Conservation (phyloP, 2,888 invertebrate species). For the Baronia brevicornis region DNA sequence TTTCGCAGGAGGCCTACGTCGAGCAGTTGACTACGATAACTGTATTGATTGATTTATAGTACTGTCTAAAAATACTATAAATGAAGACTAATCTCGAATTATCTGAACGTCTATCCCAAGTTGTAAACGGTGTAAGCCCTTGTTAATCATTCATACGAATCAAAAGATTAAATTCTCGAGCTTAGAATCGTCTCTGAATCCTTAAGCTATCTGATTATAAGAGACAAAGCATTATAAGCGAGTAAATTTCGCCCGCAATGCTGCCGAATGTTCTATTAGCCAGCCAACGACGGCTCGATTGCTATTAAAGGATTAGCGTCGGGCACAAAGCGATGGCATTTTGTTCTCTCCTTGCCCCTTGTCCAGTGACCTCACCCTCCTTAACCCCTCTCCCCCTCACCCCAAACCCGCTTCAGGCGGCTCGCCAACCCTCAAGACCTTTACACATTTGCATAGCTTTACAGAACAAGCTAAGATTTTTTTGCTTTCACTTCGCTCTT, state of each 20-base stretch:
- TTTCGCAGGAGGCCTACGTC: no score
- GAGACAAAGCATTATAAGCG: conserved; percentile 25
- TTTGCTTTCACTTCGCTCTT: conserved; percentile 56
- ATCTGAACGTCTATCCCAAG: conserved; percentile 4
- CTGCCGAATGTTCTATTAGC: conserved; percentile 24
- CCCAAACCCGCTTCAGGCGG: conserved; percentile 28
- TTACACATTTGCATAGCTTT: conserved; percentile 73
- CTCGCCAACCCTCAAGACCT: conserved; percentile 60
- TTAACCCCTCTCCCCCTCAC: conserved; percentile 24
- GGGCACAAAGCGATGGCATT: conserved; percentile 67
- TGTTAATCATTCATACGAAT: conserved; percentile 14
- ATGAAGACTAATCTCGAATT: neutral
- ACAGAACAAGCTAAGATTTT: conserved; percentile 50
- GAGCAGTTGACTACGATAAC: no score
- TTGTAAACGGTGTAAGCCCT: conserved; percentile 4
- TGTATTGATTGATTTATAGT: no score
- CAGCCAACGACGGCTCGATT: conserved; percentile 42
- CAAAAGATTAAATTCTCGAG: conserved; percentile 12
- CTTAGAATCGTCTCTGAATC: conserved; percentile 19
- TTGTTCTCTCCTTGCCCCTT: conserved; percentile 60
- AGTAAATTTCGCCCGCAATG: conserved; percentile 17
- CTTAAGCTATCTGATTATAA: conserved; percentile 22
- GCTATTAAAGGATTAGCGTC: conserved; percentile 70
- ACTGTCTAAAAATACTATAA: neutral
- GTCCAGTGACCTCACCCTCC: conserved; percentile 40